Conservation (phyloP, 1,140 invertebrate genomes). For the Bicyclus anynana region DNA sequence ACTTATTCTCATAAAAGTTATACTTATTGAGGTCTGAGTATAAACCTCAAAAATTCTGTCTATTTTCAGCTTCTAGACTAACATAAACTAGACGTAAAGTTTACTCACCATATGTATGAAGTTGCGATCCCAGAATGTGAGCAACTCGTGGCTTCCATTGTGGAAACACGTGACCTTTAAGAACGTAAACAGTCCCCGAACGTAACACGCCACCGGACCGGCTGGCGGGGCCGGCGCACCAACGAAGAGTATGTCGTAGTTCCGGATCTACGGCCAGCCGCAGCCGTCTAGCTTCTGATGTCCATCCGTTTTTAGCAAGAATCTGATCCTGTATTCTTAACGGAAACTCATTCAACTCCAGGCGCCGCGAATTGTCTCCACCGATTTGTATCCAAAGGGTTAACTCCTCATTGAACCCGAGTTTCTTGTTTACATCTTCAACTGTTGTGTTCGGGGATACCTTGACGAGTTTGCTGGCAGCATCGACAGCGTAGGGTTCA, state of each 20-base stretch:
- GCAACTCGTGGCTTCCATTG: slow-evolving; percentile 81
- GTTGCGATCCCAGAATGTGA: slow-evolving; percentile 79
- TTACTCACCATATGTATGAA: slow-evolving; percentile 77
- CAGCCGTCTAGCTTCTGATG: slow-evolving; percentile 77
- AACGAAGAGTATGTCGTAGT: slow-evolving; percentile 79
- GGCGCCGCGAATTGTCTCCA: slow-evolving; percentile 76
- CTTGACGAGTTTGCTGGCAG: slow-evolving; percentile 77
- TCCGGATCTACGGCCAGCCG: slow-evolving; percentile 82
- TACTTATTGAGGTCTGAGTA: too few relatives aligned
- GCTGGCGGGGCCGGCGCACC: slow-evolving; percentile 79
- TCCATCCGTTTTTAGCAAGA: slow-evolving; percentile 79
- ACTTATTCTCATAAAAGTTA: too few relatives aligned
- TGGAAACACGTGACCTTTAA: slow-evolving; percentile 83
- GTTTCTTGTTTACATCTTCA: slow-evolving; percentile 79
- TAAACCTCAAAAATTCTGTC: too few relatives aligned
- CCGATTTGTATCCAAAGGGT: slow-evolving; percentile 82
- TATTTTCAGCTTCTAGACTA: too few relatives aligned
- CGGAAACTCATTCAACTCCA: slow-evolving; percentile 78
- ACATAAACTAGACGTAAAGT: neutral
- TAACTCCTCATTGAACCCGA: slow-evolving; percentile 78
- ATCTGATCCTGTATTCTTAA: slow-evolving; percentile 81
- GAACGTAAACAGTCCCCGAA: slow-evolving; percentile 79
- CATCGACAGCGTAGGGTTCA: slow-evolving; percentile 68
- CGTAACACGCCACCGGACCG: slow-evolving; percentile 69
- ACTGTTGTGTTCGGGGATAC: slow-evolving; percentile 79